Conservation (phyloP, 2,797 vertebrate species). For the Gambusia yucatana region DNA sequence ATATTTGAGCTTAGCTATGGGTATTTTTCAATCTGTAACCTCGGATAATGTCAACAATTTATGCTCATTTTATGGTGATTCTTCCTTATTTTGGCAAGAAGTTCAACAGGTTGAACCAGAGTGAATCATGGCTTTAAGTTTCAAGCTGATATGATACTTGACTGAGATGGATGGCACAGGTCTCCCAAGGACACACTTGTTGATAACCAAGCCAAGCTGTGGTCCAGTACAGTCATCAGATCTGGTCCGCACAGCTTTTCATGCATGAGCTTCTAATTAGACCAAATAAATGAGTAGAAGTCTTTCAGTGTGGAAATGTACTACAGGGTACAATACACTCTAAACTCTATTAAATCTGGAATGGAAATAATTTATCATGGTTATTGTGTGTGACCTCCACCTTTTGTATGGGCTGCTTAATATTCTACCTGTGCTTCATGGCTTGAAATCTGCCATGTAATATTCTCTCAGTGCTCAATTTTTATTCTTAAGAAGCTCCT, state of each 20-base stretch:
- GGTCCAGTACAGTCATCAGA: slow-evolving; percentile 63
- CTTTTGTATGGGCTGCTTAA: slow-evolving; percentile 63
- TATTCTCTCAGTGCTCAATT: slow-evolving; percentile 48
- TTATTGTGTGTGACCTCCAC: slow-evolving; percentile 73
- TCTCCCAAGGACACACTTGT: slow-evolving; percentile 50
- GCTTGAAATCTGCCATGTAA: slow-evolving; percentile 35
- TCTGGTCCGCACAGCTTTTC: slow-evolving; percentile 60
- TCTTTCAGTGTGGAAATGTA: slow-evolving; percentile 51
- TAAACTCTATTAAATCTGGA: slow-evolving; percentile 74
- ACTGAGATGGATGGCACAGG: slow-evolving; percentile 71
- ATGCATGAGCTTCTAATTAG: slow-evolving; percentile 76
- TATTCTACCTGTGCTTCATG: slow-evolving; percentile 61
- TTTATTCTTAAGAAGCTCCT: slow-evolving; percentile 60
- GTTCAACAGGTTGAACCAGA: slow-evolving; percentile 60
- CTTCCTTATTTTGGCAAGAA: slow-evolving; percentile 45
- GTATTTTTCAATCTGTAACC: slow-evolving; percentile 49
- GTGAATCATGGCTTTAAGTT: slow-evolving; percentile 35
- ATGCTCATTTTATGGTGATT: slow-evolving; percentile 48
- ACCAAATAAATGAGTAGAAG: slow-evolving; percentile 66
- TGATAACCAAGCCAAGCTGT: slow-evolving; percentile 38
- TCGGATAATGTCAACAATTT: slow-evolving; percentile 44
- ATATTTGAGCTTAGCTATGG: slow-evolving; percentile 33
- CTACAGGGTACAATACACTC: slow-evolving; percentile 58
- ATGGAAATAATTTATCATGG: slow-evolving; percentile 81
- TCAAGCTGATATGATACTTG: slow-evolving; percentile 59